Conservation (phyloP, 2,113 vertebrate species). For the Jaculus jaculus region DNA sequence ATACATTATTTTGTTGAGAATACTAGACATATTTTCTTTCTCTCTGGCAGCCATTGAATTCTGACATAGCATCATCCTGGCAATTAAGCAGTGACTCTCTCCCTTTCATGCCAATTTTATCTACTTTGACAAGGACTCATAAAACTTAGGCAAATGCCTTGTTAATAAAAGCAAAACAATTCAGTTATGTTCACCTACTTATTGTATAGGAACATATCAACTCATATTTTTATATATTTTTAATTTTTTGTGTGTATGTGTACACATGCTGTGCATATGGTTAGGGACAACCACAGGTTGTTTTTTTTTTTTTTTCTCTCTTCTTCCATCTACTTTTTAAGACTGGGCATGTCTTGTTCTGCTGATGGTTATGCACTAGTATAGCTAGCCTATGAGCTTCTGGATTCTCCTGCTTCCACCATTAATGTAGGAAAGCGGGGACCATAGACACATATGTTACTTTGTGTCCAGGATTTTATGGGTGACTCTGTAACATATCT, state of each 20-base stretch:
- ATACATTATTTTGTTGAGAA: slow-evolving; percentile 16
- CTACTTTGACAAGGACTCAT: not conserved
- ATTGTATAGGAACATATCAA: not conserved
- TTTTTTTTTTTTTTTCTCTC: too few species aligned
- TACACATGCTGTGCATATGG: too few species aligned
- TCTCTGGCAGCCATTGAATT: not conserved
- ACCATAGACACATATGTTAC: not conserved
- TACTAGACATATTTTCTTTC: not conserved
- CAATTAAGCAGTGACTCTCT: not conserved
- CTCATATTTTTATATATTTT: too few species aligned
- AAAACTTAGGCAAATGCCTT: not conserved
- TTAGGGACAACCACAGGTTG: too few species aligned
- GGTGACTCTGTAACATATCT: not conserved
- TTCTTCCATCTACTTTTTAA: too few species aligned
- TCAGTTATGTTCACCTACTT: not conserved
- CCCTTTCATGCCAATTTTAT: not conserved
- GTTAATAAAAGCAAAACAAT: not conserved
- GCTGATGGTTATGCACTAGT: too few species aligned
- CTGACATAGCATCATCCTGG: not conserved
- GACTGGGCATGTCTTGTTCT: too few species aligned
- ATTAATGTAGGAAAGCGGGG: too few species aligned
- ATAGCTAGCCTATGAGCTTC: too few species aligned
- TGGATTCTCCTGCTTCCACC: too few species aligned
- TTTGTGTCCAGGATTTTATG: not conserved
- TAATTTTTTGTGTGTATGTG: too few species aligned